Percentiles rank a stretch among this genome's conserved stretches.
Conservation (phyloP, 2,888 invertebrate species). For the Chirona hameri region DNA sequence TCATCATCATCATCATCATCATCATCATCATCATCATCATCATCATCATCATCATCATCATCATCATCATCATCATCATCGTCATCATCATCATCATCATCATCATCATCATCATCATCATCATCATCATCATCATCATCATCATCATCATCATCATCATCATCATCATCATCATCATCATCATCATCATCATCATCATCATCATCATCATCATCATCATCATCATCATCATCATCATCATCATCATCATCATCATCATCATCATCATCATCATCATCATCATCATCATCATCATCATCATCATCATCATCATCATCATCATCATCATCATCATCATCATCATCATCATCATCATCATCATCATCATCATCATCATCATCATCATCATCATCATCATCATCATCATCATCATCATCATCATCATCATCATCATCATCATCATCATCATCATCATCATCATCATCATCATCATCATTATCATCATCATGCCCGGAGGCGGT, state of each 20-base stretch:
- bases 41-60: slow-evolving; percentile 22
- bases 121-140: slow-evolving; percentile 29
- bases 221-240: slow-evolving; percentile 22
- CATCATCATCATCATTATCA: too few species aligned
- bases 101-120: slow-evolving; percentile 25
- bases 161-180: slow-evolving; percentile 22
- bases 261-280: slow-evolving; percentile 22
- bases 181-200: slow-evolving; percentile 22
- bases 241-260: slow-evolving; percentile 22
- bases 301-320: slow-evolving; percentile 22
- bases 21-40: slow-evolving; percentile 25
- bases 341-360: slow-evolving; percentile 22
- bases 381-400: slow-evolving; percentile 27
- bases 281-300: slow-evolving; percentile 22
- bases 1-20: slow-evolving; percentile 28
- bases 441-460: too few species aligned
- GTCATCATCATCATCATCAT: slow-evolving; percentile 28
- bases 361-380: slow-evolving; percentile 22
- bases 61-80: slow-evolving; percentile 29
- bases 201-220: slow-evolving; percentile 22
- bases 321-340: slow-evolving; percentile 22
- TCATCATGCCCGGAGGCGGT: too few species aligned
- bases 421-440: too few species aligned
- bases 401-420: slow-evolving; percentile 29
- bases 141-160: slow-evolving; percentile 27